Base-by-base conservation (phyloP, 1,140 invertebrate species). In the Platyscapa corneri region DNA sequence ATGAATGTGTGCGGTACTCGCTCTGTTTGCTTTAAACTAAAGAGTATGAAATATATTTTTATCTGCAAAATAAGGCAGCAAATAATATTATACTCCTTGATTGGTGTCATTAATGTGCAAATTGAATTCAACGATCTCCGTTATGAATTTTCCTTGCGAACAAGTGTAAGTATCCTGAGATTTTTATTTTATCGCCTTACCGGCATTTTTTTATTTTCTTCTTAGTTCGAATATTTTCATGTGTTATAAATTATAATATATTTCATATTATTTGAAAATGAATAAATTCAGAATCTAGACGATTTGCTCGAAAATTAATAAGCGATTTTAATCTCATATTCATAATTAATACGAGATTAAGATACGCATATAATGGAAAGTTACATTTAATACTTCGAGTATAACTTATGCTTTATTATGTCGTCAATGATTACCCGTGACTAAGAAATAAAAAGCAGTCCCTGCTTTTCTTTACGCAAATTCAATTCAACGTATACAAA, bases 21-120 rank as follows among this genome's bases (percentile, higher is more conserved):
- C 53, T 42, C 20, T 70, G 49, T 53, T 49, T 34, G 75, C 82
- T 78, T 84, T 84, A 20, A 65, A 83, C 37, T 67, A 37, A 77
- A 64, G 67, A 82, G 49, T 30, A 75, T n/a, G 53, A 27, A 82
- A 65, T 56, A 30, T 32, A 79, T 64, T 79, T 79, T 27, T 56
- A 18, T 18, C 74, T 16, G 42, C 8, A 14, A 67, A 67, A 67
- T 34, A 32, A 67, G 0, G n/a, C 64, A n/a, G 64, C 30, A 74
- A n/a, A 74, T 42, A 6, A 27, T 8, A 14, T 46, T 75, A n/a
- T 46, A n/a, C 39, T 75, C 20, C 27, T 75, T 12, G 8, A 20
- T 23, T 34, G 18, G 53, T 78, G 23, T 37, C 30, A 79, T 79
- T 79, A 60, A 39, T 39, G 34, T 42, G 77, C 46, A 39, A 79